Evolutionary conservation across 2,888 invertebrate genomes (phyloP), one percentile per base, ranked within the genome.

Genomic region (Sturmia bella): DNA sequence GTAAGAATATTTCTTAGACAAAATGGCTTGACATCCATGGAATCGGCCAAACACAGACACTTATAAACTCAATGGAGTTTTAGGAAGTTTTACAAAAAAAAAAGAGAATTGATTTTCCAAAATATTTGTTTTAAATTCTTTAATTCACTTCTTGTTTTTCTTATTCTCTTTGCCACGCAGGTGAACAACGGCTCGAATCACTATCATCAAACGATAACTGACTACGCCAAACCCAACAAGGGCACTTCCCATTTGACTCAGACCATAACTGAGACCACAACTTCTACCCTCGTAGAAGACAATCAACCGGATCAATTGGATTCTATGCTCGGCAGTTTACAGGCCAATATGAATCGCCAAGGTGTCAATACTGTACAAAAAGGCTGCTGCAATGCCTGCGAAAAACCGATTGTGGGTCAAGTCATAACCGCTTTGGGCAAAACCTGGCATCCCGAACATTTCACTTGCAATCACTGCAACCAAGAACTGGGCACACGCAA

Each of bases 361-460:
- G 99, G 99, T 92, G 97, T 99, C 84, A 98, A 96, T 91, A 99
- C 99, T 84, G 98, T 98, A 87, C 98, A 99, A 91, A 99, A 99
- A 93, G 99, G 99, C 88, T 98, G 98, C 93, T 99, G 99, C 95
- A 98, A 94, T 90, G 98, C 98, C 86, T 99, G 99, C 93, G 97
- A 98, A 91, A 99, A 99, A 89, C 98, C 99, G 85, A 99, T 99
- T 91, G 98, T 99, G 82, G 99, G 99, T 87, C 98, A 99, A 95
- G 95, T 94, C 89, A 91, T 90, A 48, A 99, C 99, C 84, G 99
- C 99, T 19, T 91, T 99, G 91, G 99, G 99, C 72, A 97, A 98
- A 92, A 98, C 99, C 84, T 99, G 99, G 99, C 99, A 99, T 91
- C 98, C 99, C 57, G 99, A 99, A 92, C 99, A 99, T 92, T 99